Base-by-base conservation (phyloP, 2,113 vertebrate genomes). In the Psettodes erumei region DNA sequence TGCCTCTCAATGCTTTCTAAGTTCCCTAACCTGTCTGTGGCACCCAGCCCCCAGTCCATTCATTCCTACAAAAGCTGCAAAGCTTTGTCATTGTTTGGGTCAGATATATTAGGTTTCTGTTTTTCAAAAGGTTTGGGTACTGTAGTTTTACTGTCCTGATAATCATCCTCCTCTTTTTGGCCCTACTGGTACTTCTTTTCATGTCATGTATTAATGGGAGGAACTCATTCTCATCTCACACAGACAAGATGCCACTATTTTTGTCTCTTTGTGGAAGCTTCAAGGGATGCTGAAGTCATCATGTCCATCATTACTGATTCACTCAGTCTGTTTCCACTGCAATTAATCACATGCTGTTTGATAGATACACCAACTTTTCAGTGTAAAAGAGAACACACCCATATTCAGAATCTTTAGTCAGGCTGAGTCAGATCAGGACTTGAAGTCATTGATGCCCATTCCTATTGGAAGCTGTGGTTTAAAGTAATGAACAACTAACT, bases 401-500 rank as follows among this genome's bases (percentile, higher is more conserved):
- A 42, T 16, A 53, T 4, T 55, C 18, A 61, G 23, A n/a, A 56
- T 55, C n/a, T 62, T 79, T 50, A 43, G 32, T 48, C 6, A 32
- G 12, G 53, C 6, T 37, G 56, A 16, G 58, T 71, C 2, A 48
- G 43, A 66, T 55, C 32, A 7, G 3, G 12, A 27, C 35, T 40
- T 15, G 15, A 42, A 35, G 8, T 45, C 21, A 64, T 5, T 64
- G 38, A 54, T 33, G 30, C 27, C 58, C 5, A 47, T 45, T 48
- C 33, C 9, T 64, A 37, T 12, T 51, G 42, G 51, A 59, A 64
- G 33, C 48, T 67, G 42, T 6, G n/a, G 43, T 19, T 68, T 42
- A 71, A 45, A 61, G 38, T 55, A 43, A 70, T 66, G 13, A 37
- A 56, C 56, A 67, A 48, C 18, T 27, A 8, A 42, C 58, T 47